phyloP scores from a whole-genome alignment of 2,113 vertebrate species.

The Hyperoodon ampullatus region DNA sequence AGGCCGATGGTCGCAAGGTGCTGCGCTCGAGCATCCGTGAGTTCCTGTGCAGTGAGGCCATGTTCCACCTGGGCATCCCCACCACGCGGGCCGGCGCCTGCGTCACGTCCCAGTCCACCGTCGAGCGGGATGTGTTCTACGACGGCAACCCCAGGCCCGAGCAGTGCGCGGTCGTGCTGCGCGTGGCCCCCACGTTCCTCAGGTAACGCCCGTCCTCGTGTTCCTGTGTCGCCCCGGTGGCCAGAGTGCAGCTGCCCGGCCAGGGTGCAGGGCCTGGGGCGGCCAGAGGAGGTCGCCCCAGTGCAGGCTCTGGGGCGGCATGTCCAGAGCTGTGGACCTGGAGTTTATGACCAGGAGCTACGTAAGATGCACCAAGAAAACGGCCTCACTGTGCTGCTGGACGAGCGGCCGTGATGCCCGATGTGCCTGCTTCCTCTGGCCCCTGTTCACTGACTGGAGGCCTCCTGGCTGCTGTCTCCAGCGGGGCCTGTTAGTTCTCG shows the following conservation, averaged over 20 bases:
- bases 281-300: neutral
- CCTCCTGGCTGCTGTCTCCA: neutral
- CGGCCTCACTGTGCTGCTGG: rapidly evolving
- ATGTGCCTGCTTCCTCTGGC: rapidly evolving
- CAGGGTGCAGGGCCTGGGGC: neutral
- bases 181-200: conserved; percentile 95
- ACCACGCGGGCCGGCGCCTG: conserved; percentile 94
- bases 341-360: neutral
- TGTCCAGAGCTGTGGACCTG: neutral
- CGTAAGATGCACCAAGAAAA: neutral
- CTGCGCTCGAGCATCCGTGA: conserved; percentile 96
- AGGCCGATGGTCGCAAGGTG: conserved; percentile 96
- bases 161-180: conserved; percentile 93
- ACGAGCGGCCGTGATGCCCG: rapidly evolving
- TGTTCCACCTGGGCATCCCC: conserved; percentile 94
- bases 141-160: conserved; percentile 91
- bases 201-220: conserved; percentile 83
- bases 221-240: neutral
- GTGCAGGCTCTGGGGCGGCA: neutral
- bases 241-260: neutral
- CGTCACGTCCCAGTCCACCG: conserved; percentile 91
- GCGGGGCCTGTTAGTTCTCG: neutral
- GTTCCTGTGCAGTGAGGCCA: conserved; percentile 97
- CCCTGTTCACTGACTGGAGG: rapidly evolving
- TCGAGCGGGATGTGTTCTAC: conserved; percentile 92